Evolutionary conservation across 2,888 invertebrate genomes (phyloP), one percentile per base, ranked within the genome.

Genomic region (Oxycera nigricornis): DNA sequence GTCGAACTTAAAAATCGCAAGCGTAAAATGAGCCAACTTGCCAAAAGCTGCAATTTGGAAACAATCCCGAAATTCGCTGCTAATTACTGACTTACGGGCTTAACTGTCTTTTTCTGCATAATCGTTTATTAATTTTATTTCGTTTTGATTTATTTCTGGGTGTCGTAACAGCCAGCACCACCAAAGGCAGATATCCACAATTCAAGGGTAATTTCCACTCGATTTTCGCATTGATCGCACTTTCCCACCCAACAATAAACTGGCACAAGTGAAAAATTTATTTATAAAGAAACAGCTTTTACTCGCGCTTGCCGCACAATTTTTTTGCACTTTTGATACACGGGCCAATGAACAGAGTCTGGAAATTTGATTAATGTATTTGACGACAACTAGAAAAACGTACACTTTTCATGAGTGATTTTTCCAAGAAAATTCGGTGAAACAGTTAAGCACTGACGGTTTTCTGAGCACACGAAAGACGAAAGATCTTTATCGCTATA

Each of bases 31-130:
- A 20, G 41, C 39, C 39, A 65, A 65, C 39, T 62, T 35, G 11
- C 20, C 1, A 24, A 35, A 62, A 62, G 17, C 41, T 39, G 39
- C 28, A 22, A 65, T 3, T 41, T 3, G 1, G 24, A 20, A 41
- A 9, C 11, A n/a, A 41, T 11, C 17, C 22, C 41, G 24, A 30
- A 65, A 41, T 9, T 41, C 22, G 2, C 41, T 4, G 17, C 26
- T 35, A 17, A 3, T 35, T 31, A 35, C 39, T 14, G 41, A 65
- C 65, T 65, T 65, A 65, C 65, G 7, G 65, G n/a, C 14, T 65
- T 20, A 17, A 14, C 22, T 22, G 39, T 65, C 20, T 39, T 24
- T 41, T 65, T 65, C 35, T 65, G 65, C 65, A 65, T 65, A 41
- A n/a, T 39, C 14, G 14, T 24, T 39, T 65, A 65, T 30, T 9